Conservation (phyloP, 2,888 invertebrate species). For the Gastrophysa polygoni region DNA sequence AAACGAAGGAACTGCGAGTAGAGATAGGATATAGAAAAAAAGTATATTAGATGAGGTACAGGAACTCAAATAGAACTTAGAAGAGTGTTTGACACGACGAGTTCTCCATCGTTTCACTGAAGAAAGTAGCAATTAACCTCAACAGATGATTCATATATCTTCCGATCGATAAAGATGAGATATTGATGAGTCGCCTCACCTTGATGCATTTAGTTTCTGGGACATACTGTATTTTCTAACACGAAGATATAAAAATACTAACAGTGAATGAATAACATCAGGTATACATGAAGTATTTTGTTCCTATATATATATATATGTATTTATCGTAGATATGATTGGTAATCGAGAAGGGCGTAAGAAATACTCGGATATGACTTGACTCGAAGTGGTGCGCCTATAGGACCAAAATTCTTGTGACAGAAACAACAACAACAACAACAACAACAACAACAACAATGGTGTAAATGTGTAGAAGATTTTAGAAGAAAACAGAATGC, state of each 20-base stretch:
- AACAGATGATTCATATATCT: too few relatives aligned
- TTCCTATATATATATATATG: constrained; percentile 13
- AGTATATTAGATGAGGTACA: too few relatives aligned
- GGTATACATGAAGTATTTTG: constrained; percentile 19
- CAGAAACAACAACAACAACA: constrained; percentile 19
- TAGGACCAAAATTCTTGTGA: constrained; percentile 20
- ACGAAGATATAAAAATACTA: constrained; percentile 31
- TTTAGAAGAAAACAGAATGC: constrained; percentile 15
- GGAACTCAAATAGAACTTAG: too few relatives aligned
- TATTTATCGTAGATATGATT: too few relatives aligned
- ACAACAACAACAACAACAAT: too few relatives aligned
- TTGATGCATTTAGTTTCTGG: neutral
- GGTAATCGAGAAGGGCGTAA: neutral
- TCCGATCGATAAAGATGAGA: too few relatives aligned
- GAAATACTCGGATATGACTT: neutral
- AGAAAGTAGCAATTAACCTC: too few relatives aligned
- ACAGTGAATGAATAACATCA: constrained; percentile 29
- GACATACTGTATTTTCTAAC: constrained; percentile 13
- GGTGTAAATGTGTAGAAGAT: constrained; percentile 18
- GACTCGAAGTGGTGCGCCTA: constrained; percentile 17
- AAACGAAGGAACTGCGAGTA: too few relatives aligned
- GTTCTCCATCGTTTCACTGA: too few relatives aligned
- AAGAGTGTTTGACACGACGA: too few relatives aligned
- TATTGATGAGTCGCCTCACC: too few relatives aligned
- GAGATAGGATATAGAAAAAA: too few relatives aligned